A percentile compares a stretch with the other conserved stretches of the same genome.
These are phyloP conservation scores for Drosophila meridiana DNA, from an alignment of 2,888 invertebrate genomes.

Conservation along the genomic window DNA sequence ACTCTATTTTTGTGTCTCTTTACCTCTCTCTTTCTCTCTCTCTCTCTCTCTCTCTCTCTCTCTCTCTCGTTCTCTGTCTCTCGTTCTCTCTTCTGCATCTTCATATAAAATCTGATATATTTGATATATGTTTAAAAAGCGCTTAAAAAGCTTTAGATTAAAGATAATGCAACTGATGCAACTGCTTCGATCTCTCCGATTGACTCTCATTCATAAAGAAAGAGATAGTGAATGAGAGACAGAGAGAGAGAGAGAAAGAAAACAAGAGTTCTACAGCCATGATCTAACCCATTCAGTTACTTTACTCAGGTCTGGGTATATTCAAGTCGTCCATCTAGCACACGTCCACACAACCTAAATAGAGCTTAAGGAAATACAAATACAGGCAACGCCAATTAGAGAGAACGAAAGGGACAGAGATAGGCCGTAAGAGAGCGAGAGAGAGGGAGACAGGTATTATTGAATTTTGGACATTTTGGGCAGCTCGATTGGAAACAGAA, in stretches of 20 bases:
- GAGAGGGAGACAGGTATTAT: not conserved
- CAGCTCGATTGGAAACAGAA: conserved; percentile 18
- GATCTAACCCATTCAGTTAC: no score
- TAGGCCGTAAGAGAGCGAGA: not conserved
- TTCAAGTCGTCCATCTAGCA: not conserved
- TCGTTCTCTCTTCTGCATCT: not conserved
- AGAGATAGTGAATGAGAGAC: no score
- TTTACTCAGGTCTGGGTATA: conserved; percentile 15
- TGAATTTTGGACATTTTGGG: conserved; percentile 23
- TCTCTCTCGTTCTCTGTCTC: not conserved
- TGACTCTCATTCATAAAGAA: no score
- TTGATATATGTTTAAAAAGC: no score
- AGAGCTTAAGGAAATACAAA: conserved; percentile 62
- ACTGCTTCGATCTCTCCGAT: no score
- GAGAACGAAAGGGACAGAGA: not conserved
- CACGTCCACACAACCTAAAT: conserved; percentile 6
- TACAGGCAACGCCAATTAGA: conserved; percentile 43
- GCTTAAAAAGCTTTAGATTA: no score
- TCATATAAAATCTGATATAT: no score
- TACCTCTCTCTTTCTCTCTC: not conserved
- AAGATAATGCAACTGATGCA: no score
- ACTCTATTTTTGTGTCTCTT: not conserved
- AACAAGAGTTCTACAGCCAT: not conserved
- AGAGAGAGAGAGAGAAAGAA: not conserved
- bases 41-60: not conserved